Conservation (phyloP, 37 sponge, comb jelly and placozoan species). For the Amphimedon queenslandica region DNA sequence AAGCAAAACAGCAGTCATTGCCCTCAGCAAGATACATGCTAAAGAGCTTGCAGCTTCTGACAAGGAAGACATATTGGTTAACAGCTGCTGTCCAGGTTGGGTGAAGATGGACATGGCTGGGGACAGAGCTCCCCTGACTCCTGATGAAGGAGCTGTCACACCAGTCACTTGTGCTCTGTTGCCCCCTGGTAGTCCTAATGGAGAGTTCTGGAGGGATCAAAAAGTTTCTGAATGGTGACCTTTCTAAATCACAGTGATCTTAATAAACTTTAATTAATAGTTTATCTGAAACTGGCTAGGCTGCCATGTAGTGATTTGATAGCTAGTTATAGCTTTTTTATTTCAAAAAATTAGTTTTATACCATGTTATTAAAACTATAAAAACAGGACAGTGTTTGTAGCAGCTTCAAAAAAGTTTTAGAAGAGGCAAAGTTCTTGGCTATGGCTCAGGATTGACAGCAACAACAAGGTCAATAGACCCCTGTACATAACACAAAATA, state of each 20-base stretch:
- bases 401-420: no score
- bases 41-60: constrained; percentile 20
- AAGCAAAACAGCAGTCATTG: constrained; percentile 50
- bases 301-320: no score
- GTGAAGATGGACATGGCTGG: constrained; percentile 81
- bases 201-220: constrained; percentile 69
- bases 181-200: constrained; percentile 63
- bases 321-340: no score
- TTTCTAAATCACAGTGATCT: no score
- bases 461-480: constrained; percentile 69
- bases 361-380: no score
- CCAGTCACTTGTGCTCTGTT: constrained; percentile 57
- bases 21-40: constrained; percentile 43
- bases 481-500: constrained; percentile 10
- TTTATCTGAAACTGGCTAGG: no score
- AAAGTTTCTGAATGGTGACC: constrained; percentile 45
- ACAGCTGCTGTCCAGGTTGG: constrained; percentile 71
- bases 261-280: no score
- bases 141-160: constrained; percentile 87
- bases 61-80: constrained; percentile 60
- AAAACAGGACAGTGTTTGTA: no score
- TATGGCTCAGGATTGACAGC: constrained; percentile 55
- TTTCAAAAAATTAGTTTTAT: no score
- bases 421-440: no score
- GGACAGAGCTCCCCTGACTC: constrained; percentile 43